Evolutionary conservation across 1,140 invertebrate species (phyloP).

Genomic region (Orchestia grillus): DNA sequence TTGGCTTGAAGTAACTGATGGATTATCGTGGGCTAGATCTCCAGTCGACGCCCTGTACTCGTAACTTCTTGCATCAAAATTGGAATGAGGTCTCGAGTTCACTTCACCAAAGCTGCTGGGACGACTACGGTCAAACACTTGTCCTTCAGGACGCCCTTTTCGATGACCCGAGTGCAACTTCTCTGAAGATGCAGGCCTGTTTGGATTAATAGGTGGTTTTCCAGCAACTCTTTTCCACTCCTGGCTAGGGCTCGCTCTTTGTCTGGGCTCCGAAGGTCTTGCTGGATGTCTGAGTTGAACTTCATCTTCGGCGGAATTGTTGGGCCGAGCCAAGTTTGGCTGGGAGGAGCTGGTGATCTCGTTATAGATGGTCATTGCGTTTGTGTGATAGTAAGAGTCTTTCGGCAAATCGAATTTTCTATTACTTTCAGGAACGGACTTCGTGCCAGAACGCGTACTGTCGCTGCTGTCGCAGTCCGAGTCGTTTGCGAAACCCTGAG

Average conservation of each 20-base stretch:
- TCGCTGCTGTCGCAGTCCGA: conserved; percentile 37
- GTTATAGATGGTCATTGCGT: conserved; percentile 48
- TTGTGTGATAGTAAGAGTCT: conserved; percentile 16
- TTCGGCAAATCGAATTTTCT: not conserved
- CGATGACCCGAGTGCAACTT: not conserved
- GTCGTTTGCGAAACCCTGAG: conserved; percentile 16
- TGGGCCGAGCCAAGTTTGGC: not conserved
- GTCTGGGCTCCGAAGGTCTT: not conserved
- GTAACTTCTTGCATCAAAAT: not conserved
- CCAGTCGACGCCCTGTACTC: conserved; percentile 2
- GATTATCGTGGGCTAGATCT: not conserved
- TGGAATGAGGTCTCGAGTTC: not conserved
- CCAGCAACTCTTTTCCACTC: not conserved
- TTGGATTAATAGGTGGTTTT: not conserved
- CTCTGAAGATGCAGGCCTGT: not conserved
- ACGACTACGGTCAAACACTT: not conserved
- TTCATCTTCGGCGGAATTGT: not conserved
- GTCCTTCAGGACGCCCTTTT: not conserved
- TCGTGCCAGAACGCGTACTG: not conserved
- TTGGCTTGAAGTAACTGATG: not conserved
- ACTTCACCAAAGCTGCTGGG: not conserved
- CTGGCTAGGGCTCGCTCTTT: not conserved
- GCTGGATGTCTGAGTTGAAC: not conserved
- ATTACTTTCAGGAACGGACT: not conserved
- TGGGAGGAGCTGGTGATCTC: not conserved